A percentile compares a stretch with the other conserved stretches of the same genome.
phyloP scores from a whole-genome alignment of 2,797 vertebrate genomes.

The Hapalemur alaotrensis region DNA sequence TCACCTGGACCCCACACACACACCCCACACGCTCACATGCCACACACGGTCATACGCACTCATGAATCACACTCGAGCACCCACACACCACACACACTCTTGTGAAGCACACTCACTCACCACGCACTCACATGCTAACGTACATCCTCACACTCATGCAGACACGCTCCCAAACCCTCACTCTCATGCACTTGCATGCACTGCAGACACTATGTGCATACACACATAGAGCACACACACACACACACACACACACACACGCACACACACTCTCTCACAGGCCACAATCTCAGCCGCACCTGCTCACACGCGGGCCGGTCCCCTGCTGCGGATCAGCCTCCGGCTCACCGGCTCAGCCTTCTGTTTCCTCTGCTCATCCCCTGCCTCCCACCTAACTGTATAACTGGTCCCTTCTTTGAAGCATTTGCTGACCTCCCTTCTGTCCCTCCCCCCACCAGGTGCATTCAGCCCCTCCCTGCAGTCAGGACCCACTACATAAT shows the following conservation, averaged over 20 bases:
- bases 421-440: background rate
- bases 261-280: background rate
- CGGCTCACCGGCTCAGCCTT: background rate
- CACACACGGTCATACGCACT: background rate
- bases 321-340: background rate
- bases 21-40: too few relatives aligned
- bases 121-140: too few relatives aligned
- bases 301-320: background rate
- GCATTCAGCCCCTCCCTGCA: background rate
- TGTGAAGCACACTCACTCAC: background rate
- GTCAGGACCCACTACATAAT: background rate
- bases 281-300: background rate
- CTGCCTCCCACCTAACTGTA: background rate
- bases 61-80: background rate
- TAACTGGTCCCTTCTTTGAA: background rate
- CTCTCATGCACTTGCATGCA: background rate
- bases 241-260: background rate
- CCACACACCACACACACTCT: background rate
- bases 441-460: background rate
- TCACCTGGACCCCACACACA: too few relatives aligned
- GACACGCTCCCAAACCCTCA: background rate
- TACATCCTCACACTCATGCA: background rate
- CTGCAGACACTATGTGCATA: background rate
- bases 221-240: background rate
- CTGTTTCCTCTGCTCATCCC: fast-evolving